Base-by-base conservation (phyloP, 2,113 vertebrate genomes). In the Dipodomys merriami region DNA sequence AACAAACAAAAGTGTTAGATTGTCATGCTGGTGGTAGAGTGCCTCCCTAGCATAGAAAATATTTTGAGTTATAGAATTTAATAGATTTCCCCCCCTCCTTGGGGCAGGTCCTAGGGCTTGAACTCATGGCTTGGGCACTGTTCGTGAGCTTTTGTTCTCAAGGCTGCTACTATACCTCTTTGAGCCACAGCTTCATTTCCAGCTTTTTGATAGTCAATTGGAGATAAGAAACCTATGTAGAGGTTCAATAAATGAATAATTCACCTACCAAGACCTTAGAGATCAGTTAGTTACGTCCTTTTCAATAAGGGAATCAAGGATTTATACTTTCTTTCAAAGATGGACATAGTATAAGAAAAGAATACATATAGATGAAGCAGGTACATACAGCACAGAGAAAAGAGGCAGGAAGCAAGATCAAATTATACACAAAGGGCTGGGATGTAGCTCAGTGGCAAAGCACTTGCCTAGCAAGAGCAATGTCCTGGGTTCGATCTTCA, bases 291-390 rank as follows among this genome's bases (percentile, higher is more conserved):
- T 53, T 25, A 7, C 9, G 49, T 83, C 16, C 10, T 30, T 74
- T 86, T 35, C 33, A 71, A 69, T 39, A 62, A 81, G 49, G 20
- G 18, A 80, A 15, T 1, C 46, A 76, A 72, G 64, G 18, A 9
- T 29, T 73, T 86, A 76, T 83, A 25, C 33, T 89, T 73, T 57
- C 25, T 83, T 88, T 83, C 77, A 39, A 91, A 89, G 81, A 27
- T 67, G 18, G 23, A 29, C 4, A 27, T 22, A 73, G 12, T 44
- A 0, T 35, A 86, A 71, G 12, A 39, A 64, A 83, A 88, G 44
- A 81, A 10, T 77, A 81, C 88, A 64, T n/a, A 33, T 3, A 73
- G 23, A 30, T 39, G 22, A 46, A 79, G 23, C 7, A 33, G 35
- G 64, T 79, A 76, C 25, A 68, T 79, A 76, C 33, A 68, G 7